Percentiles rank a stretch among this genome's conserved stretches.
Conservation (phyloP, 2,113 vertebrate genomes). For the Bucco capensis region DNA sequence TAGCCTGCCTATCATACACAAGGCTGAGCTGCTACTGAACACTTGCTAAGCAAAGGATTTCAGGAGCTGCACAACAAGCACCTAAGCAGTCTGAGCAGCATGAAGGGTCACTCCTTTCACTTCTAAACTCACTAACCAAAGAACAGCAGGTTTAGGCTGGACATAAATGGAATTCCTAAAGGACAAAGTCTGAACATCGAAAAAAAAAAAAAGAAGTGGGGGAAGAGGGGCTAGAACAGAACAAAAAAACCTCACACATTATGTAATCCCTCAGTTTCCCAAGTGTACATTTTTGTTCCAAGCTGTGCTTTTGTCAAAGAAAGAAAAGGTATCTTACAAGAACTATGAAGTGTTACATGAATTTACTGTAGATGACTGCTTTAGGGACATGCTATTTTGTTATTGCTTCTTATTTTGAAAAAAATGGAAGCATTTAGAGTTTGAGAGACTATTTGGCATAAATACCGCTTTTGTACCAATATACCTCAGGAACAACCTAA, state of each 20-base stretch:
- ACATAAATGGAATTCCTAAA: background rate
- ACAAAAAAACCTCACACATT: background rate
- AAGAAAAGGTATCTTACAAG: background rate
- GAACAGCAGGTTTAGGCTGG: background rate
- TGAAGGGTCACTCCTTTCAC: background rate
- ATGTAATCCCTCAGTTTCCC: background rate
- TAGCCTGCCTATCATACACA: background rate
- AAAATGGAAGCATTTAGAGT: background rate
- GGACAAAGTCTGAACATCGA: background rate
- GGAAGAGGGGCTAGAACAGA: background rate
- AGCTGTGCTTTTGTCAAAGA: background rate
- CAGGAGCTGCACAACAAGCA: background rate
- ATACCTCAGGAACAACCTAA: background rate
- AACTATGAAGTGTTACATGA: background rate
- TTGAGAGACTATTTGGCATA: background rate
- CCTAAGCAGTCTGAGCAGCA: background rate
- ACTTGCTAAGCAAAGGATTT: background rate
- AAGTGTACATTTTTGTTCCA: background rate
- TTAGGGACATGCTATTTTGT: background rate
- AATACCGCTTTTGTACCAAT: background rate
- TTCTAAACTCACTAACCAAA: background rate
- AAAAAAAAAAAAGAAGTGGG: rapidly evolving
- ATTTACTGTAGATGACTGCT: background rate
- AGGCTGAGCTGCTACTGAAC: background rate
- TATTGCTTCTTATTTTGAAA: background rate